These are phyloP conservation scores for Entomobrya proxima DNA, from an alignment of 2,888 invertebrate genomes.

Conservation along the genomic window DNA sequence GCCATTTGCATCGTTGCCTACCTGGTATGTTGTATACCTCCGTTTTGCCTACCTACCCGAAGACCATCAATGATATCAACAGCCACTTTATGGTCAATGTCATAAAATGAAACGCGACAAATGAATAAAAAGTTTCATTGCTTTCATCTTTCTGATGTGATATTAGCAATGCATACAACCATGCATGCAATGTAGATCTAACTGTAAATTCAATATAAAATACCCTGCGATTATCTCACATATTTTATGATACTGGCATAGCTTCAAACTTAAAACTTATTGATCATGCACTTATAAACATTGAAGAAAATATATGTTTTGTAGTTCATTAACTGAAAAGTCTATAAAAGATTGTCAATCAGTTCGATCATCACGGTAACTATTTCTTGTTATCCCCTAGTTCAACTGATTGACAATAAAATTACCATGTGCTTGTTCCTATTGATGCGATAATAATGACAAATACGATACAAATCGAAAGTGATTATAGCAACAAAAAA, in stretches of 20 bases:
- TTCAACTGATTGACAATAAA: conserved; percentile 57
- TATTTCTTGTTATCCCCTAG: background rate
- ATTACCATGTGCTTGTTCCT: conserved; percentile 3
- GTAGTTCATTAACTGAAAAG: background rate
- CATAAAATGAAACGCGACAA: background rate
- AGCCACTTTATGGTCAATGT: background rate
- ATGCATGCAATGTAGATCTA: too few species aligned
- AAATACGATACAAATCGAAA: conserved; percentile 46
- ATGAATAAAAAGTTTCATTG: background rate
- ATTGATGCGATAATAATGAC: conserved; percentile 19
- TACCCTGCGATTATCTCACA: too few species aligned
- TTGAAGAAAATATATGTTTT: background rate
- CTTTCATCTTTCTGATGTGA: background rate
- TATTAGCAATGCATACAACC: background rate
- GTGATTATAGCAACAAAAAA: conserved; percentile 38
- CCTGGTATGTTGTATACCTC: too few species aligned
- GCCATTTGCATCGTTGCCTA: too few species aligned
- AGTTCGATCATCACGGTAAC: conserved; percentile 12
- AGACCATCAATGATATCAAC: background rate
- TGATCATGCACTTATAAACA: background rate
- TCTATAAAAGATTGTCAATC: conserved; percentile 12
- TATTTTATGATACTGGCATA: conserved; percentile 50
- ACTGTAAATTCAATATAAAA: too few species aligned
- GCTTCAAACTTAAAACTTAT: conserved; percentile 39
- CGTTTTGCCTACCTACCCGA: too few species aligned